phyloP scores from a whole-genome alignment of 2,888 invertebrate genomes.

The Drosophila maculinotata region DNA sequence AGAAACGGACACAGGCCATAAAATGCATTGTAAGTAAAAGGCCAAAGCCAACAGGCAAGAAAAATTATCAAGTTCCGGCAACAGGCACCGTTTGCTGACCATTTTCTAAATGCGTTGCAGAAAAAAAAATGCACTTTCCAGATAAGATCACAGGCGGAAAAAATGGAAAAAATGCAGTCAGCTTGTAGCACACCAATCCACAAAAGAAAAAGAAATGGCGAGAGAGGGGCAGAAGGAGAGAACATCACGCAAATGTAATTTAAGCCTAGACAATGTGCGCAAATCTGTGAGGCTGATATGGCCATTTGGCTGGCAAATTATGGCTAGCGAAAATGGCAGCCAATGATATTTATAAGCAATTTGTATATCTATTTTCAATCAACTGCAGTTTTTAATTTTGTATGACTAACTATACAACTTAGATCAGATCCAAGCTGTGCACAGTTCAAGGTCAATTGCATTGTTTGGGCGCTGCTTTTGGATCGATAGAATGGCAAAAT shows the following conservation, averaged over 20 bases:
- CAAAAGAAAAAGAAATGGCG: background rate
- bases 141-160: slow-evolving; percentile 42
- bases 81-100: slow-evolving; percentile 44
- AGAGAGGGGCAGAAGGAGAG: background rate
- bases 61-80: slow-evolving; percentile 74
- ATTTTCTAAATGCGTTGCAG: slow-evolving; percentile 33
- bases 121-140: slow-evolving; percentile 52
- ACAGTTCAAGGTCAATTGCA: slow-evolving; percentile 56
- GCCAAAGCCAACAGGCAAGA: slow-evolving; percentile 24
- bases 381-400: slow-evolving; percentile 11
- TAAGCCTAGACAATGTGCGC: slow-evolving; percentile 6
- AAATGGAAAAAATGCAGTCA: slow-evolving; percentile 8
- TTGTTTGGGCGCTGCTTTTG: slow-evolving; percentile 21
- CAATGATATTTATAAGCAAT: slow-evolving; percentile 16
- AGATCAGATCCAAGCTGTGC: slow-evolving; percentile 22
- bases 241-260: slow-evolving; percentile 58
- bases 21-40: slow-evolving; percentile 54
- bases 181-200: background rate
- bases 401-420: slow-evolving; percentile 8
- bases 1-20: slow-evolving; percentile 59
- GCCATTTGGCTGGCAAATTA: slow-evolving; percentile 45
- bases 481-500: slow-evolving; percentile 37
- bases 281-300: slow-evolving; percentile 16
- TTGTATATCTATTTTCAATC: slow-evolving; percentile 25
- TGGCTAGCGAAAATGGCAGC: slow-evolving; percentile 26